phyloP scores from a whole-genome alignment of 2,888 invertebrate genomes.

The Noctua janthe region DNA sequence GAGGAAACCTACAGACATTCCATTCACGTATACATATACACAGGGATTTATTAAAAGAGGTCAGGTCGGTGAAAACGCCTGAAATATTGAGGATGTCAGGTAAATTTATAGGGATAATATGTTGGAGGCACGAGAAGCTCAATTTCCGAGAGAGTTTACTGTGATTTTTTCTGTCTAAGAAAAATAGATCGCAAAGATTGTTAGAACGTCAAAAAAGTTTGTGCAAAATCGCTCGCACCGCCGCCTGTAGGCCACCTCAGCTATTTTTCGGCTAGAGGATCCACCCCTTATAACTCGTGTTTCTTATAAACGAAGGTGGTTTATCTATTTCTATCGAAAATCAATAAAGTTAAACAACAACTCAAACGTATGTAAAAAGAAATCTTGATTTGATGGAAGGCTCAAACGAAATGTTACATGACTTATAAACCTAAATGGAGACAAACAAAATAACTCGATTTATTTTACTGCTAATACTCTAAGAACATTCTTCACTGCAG shows the following conservation, averaged over 20 bases:
- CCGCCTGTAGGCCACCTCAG: constrained; percentile 50
- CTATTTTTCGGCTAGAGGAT: constrained; percentile 44
- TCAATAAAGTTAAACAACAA: neutral
- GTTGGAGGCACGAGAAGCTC: constrained; percentile 84
- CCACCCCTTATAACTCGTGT: constrained; percentile 17
- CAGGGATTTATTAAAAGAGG: constrained; percentile 87
- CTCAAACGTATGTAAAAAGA: neutral
- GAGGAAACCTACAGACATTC: constrained; percentile 67
- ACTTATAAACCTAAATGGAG: constrained; percentile 12
- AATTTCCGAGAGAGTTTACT: constrained; percentile 84
- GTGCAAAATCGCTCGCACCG: constrained; percentile 61
- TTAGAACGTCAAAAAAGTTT: constrained; percentile 70
- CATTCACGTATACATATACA: constrained; percentile 71
- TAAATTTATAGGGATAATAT: constrained; percentile 89
- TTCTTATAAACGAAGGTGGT: constrained; percentile 27
- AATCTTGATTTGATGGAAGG: constrained; percentile 17
- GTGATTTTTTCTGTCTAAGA: constrained; percentile 83
- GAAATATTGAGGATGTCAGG: constrained; percentile 89
- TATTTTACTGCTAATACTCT: constrained; percentile 62
- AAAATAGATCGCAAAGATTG: constrained; percentile 76
- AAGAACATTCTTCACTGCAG: constrained; percentile 69
- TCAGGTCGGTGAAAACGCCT: constrained; percentile 86
- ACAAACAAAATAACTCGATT: constrained; percentile 54
- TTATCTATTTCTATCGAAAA: constrained; percentile 20
- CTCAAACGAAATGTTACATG: constrained; percentile 24